These are phyloP conservation scores for Ophion ventricosus DNA, from an alignment of 2,888 invertebrate species.

Conservation along the genomic window DNA sequence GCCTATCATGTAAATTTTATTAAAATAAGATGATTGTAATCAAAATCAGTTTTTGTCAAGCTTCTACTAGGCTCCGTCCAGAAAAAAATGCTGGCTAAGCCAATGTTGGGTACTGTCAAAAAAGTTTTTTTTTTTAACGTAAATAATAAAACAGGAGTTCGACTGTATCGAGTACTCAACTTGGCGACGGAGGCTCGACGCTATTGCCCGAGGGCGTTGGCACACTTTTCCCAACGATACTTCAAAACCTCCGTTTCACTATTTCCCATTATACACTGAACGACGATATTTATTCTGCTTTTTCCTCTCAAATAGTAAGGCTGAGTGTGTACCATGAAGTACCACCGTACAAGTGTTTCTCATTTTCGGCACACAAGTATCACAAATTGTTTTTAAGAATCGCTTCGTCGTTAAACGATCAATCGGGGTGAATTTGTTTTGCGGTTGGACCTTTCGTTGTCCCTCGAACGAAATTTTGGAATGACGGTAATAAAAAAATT, in stretches of 20 bases:
- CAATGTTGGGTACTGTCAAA: too few species aligned
- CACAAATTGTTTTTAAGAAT: not conserved
- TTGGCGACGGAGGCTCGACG: not conserved
- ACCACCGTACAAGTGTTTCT: not conserved
- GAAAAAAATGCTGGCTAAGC: too few species aligned
- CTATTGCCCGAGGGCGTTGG: conserved; percentile 22
- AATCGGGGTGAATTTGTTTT: too few species aligned
- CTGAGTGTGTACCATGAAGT: not conserved
- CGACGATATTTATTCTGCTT: not conserved
- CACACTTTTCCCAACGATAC: conserved; percentile 22
- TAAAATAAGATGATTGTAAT: too few species aligned
- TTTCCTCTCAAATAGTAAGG: conserved; percentile 11
- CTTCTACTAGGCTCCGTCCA: too few species aligned
- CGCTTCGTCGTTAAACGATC: too few species aligned
- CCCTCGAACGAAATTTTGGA: not conserved
- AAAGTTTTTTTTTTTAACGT: not conserved
- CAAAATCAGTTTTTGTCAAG: too few species aligned
- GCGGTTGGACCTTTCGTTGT: too few species aligned
- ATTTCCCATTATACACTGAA: not conserved
- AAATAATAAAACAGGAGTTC: conserved; percentile 8
- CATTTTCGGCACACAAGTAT: not conserved
- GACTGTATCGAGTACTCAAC: not conserved
- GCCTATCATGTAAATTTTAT: too few species aligned
- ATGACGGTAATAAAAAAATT: not conserved
- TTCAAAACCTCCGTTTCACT: not conserved